Evolutionary conservation across 1,140 invertebrate genomes (phyloP).

Genomic region (Neodiprion lecontei): DNA sequence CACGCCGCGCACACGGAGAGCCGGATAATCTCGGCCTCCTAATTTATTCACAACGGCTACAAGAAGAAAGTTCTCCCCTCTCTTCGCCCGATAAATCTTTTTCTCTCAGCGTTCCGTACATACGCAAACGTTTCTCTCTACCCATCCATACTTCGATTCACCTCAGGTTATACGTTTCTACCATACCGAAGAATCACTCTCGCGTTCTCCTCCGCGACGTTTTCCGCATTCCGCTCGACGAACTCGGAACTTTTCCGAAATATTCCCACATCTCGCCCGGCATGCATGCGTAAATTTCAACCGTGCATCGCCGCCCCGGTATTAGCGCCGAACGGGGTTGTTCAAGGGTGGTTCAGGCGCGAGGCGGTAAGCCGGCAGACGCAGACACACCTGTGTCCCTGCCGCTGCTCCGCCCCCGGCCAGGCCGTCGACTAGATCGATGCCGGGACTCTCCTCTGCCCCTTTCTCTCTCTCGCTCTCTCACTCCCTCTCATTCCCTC

Average conservation of each 20-base stretch:
- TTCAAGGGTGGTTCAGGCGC: slow-evolving; percentile 33
- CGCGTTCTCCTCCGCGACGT: no score
- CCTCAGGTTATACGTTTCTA: not conserved
- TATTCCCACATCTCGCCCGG: no score
- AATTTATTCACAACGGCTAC: slow-evolving; percentile 54
- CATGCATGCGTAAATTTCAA: not conserved
- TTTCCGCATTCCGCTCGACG: no score
- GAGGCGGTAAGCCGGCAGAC: slow-evolving; percentile 51
- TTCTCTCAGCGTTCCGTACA: slow-evolving; percentile 9
- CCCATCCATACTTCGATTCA: not conserved
- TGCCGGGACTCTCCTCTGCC: slow-evolving; percentile 30
- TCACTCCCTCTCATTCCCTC: slow-evolving; percentile 29
- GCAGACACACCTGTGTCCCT: slow-evolving; percentile 53
- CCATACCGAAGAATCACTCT: no score
- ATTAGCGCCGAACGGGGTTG: not conserved
- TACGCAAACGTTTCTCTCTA: slow-evolving; percentile 24
- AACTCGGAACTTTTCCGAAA: no score
- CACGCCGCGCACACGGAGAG: slow-evolving; percentile 39
- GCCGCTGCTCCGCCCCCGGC: slow-evolving; percentile 41
- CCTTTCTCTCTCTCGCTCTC: slow-evolving; percentile 12
- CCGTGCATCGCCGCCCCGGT: not conserved
- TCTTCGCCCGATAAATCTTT: slow-evolving; percentile 26
- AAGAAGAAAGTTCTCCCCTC: slow-evolving; percentile 38
- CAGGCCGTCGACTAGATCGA: slow-evolving; percentile 51
- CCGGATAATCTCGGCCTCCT: slow-evolving; percentile 54